Base-by-base conservation (phyloP, 2,113 vertebrate species). In the Barnardius zonarius region DNA sequence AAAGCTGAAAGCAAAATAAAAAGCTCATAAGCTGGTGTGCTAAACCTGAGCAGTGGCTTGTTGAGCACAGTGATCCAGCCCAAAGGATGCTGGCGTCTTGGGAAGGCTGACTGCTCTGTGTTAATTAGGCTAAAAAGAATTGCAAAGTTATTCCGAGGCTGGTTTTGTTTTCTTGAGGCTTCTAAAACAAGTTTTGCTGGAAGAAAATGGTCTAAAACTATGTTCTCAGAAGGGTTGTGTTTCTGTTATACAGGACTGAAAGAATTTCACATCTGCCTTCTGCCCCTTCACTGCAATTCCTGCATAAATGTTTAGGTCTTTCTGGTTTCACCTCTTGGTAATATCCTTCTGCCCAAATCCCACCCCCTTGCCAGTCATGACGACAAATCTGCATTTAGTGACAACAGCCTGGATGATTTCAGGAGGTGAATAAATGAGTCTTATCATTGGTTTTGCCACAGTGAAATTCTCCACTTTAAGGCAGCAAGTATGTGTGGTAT, bases 1-100 rank as follows among this genome's bases (percentile, higher is more conserved):
- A 13, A 78, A 83, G 61, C 92, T 96, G 91, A 61, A 62, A 77
- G 92, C 64, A 77, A 78, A 79, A 30, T 51, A 37, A 84, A 92
- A 49, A 39, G 66, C 10, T 27, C 4, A 0, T 10, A n/a, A 68
- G 66, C 20, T 78, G 35, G 78, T 81, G 68, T 88, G 81, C 87
- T 88, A 86, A 91, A 80, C 61, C 88, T 82, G 89, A 66, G 41
- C 90, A 20, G 13, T n/a, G 76, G 44, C 81, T 80, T 62, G 54
- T 83, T 86, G 46, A 87, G 89, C 57, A 30, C 15, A 44, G 62
- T 79, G 31, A 4, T 49, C 51, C 37, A 86, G 76, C 43, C 70
- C 46, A 48, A 12, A 51, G 88, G 79, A 79, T 76, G 41, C 2
- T 13, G 3, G 39, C 63, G 31, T 62, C 52, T 41, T 43, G 72